A percentile compares a stretch with the other conserved stretches of the same genome.
These are phyloP conservation scores for Drosophila macrothrix DNA, from an alignment of 2,888 invertebrate species.

Conservation along the genomic window DNA sequence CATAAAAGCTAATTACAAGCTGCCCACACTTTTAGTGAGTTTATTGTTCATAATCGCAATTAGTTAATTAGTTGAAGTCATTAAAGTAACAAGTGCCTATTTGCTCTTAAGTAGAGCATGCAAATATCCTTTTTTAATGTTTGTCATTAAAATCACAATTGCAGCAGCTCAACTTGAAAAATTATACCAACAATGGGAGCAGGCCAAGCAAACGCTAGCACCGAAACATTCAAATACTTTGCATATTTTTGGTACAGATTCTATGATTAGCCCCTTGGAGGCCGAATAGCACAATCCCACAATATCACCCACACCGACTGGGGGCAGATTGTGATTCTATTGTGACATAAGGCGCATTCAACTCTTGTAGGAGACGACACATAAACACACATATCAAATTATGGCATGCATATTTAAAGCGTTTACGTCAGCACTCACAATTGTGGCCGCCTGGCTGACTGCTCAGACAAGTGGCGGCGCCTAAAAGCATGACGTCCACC, in stretches of 20 bases:
- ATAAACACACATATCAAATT: constrained; percentile 9
- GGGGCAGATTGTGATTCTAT: constrained; percentile 23
- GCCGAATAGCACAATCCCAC: constrained; percentile 22
- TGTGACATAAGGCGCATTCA: constrained; percentile 69
- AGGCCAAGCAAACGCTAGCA: constrained; percentile 6
- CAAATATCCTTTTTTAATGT: constrained; percentile 5
- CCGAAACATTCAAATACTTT: constrained; percentile 36
- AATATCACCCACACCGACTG: not conserved
- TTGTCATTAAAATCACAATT: constrained; percentile 18
- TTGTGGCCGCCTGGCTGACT: constrained; percentile 52
- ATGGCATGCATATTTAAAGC: constrained; percentile 68
- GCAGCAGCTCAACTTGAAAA: constrained; percentile 48
- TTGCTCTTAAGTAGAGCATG: constrained; percentile 9
- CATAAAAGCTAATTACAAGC: not conserved
- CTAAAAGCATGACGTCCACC: constrained; percentile 72
- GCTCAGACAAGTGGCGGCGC: constrained; percentile 66
- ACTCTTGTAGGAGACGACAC: constrained; percentile 40
- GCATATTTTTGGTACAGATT: constrained; percentile 34
- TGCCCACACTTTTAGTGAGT: not conserved
- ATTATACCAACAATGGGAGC: not conserved
- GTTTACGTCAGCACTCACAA: constrained; percentile 65
- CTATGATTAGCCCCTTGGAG: constrained; percentile 60
- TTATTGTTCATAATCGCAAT: no score
- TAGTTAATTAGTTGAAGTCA: not conserved
- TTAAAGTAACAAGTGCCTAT: not conserved